These are phyloP conservation scores for Hippocampus mohnikei DNA, from an alignment of 2,113 vertebrate species.

Conservation along the genomic window DNA sequence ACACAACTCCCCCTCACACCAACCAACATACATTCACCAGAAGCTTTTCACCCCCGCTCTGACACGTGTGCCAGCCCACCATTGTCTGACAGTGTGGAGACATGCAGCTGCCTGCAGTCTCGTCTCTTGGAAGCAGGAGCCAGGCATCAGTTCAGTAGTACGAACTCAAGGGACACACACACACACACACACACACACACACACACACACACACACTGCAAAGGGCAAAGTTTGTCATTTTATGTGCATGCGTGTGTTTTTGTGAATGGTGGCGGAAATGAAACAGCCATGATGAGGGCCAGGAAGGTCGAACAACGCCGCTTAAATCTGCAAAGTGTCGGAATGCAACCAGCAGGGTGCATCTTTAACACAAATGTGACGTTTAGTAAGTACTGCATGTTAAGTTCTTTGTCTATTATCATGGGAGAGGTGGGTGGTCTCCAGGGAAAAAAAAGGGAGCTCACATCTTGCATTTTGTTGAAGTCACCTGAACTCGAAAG, in stretches of 20 bases:
- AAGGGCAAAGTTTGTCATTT: slow-evolving; percentile 52
- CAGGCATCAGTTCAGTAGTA: slow-evolving; percentile 21
- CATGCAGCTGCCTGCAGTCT: slow-evolving; percentile 67
- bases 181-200: slow-evolving; percentile 25
- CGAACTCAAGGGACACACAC: slow-evolving; percentile 18
- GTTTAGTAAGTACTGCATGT: background rate
- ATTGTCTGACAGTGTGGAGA: slow-evolving; percentile 62
- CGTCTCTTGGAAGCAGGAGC: slow-evolving; percentile 37
- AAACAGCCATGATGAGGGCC: slow-evolving; percentile 41
- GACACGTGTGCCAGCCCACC: slow-evolving; percentile 48
- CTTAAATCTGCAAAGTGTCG: slow-evolving; percentile 37
- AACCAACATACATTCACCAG: slow-evolving; percentile 29
- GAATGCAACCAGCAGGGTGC: slow-evolving; percentile 53
- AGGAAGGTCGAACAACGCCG: slow-evolving; percentile 45
- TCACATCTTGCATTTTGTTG: background rate
- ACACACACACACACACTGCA: slow-evolving; percentile 43
- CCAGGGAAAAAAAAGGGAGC: background rate
- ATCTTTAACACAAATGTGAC: slow-evolving; percentile 23
- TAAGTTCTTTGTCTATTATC: background rate
- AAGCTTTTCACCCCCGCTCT: slow-evolving; percentile 38
- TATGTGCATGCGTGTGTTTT: slow-evolving; percentile 14
- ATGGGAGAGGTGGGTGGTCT: slow-evolving; percentile 1
- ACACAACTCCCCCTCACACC: slow-evolving; percentile 35
- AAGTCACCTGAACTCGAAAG: slow-evolving; percentile 16
- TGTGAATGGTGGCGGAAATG: slow-evolving; percentile 12